Evolutionary conservation across 2,888 invertebrate species (phyloP), one percentile per base, ranked within the genome.

Genomic region (Aricia artaxerxes): DNA sequence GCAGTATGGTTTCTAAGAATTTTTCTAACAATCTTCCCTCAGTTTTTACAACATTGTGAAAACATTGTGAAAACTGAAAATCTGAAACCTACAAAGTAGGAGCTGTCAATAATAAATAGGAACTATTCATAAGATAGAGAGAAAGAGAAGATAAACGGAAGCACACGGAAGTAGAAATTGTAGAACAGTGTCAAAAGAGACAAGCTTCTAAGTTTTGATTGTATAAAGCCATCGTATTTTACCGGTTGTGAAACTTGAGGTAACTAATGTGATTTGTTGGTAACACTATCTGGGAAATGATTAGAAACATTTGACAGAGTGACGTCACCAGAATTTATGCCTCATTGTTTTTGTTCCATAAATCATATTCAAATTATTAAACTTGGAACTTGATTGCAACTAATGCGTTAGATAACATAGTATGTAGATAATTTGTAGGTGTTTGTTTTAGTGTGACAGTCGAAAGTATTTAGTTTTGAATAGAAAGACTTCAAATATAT

Each of bases 281-380:
- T 75, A 53, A 44, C 75, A 31, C 53, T 49, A 35, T 64, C 24
- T 61, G 24, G 44, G 31, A 44, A 44, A 75, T 75, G 24, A 11
- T 75, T 75, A 24, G 24, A 24, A 44, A 53, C 7, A 53, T 53
- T 49, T 75, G 13, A 75, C 31, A 53, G 31, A 75, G 75, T 49
- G 49, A 75, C 49, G 75, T 75, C 75, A 49, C 24, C 11, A 75
- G 53, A 75, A 44, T 53, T 75, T 75, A 75, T 75, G 53, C 24
- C 49, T 49, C 75, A 75, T 75, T 75, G 75, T 75, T 75, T 49
- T 49, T 44, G 44, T 49, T 75, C 24, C 31, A 49, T 75, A 53
- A 75, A 24, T 75, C 75, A 75, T 49, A 6, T 9, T 24, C 11
- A 75, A 75, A 24, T 64, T 31, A 64, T 64, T 64, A 24, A 64